These are phyloP conservation scores for Xestia c-nigrum DNA, from an alignment of 2,888 invertebrate species.

Conservation along the genomic window DNA sequence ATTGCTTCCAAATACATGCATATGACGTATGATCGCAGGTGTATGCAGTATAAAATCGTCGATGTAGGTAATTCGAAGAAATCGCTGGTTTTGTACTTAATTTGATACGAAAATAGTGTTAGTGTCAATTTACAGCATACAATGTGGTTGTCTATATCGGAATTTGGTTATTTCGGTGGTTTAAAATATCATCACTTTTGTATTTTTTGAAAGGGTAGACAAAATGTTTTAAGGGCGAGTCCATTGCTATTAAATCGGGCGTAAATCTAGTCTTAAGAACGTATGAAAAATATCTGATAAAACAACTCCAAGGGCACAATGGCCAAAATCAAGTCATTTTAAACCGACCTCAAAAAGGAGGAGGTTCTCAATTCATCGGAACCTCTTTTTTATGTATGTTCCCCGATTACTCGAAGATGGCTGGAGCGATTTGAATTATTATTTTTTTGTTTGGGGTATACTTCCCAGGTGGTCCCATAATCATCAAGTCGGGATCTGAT, in stretches of 20 bases:
- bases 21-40: constrained; percentile 13
- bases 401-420: no score
- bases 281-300: background rate
- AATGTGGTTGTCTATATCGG: constrained; percentile 3
- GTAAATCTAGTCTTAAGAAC: no score
- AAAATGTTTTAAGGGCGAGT: background rate
- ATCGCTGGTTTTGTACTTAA: constrained; percentile 25
- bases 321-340: background rate
- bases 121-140: constrained; percentile 37
- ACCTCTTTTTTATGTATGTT: no score
- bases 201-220: background rate
- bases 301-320: background rate
- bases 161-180: background rate
- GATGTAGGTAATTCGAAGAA: constrained; percentile 41
- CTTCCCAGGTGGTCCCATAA: no score
- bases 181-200: background rate
- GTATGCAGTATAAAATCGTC: constrained; percentile 30
- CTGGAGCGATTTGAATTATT: no score
- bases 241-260: background rate
- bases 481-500: no score
- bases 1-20: background rate
- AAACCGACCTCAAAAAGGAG: no score
- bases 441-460: no score
- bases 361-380: no score
- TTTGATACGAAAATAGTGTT: constrained; percentile 22